Evolutionary conservation across 2,113 vertebrate species (phyloP).

Genomic region (Girardinichthys multiradiatus): DNA sequence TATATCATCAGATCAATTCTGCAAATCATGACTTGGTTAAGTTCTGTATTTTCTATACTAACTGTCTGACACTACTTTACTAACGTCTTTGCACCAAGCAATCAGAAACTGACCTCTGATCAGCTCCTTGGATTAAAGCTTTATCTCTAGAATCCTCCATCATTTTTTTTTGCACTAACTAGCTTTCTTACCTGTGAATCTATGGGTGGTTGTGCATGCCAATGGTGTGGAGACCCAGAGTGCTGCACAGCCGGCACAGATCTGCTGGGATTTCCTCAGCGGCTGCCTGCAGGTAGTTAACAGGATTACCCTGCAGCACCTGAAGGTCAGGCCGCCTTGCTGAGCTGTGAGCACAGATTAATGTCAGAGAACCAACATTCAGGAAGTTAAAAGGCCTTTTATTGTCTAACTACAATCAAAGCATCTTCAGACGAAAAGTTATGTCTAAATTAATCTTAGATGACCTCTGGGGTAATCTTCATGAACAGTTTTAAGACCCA

Average conservation of each 20-base stretch:
- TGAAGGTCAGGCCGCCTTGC: slow-evolving; percentile 71
- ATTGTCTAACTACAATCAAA: not conserved
- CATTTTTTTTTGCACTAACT: fast-evolving
- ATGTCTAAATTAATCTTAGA: no score
- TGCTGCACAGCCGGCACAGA: slow-evolving; percentile 39
- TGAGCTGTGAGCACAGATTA: slow-evolving; percentile 58
- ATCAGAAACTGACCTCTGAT: not conserved
- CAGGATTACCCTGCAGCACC: slow-evolving; percentile 64
- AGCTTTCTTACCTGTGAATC: slow-evolving; percentile 72
- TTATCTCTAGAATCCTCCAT: not conserved
- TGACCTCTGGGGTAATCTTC: no score
- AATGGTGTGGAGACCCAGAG: slow-evolving; percentile 41
- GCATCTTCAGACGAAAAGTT: not conserved
- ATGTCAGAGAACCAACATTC: slow-evolving; percentile 9
- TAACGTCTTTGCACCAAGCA: not conserved
- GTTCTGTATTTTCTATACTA: no score
- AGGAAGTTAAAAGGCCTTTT: not conserved
- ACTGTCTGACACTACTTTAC: not conserved
- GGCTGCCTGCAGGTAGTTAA: slow-evolving; percentile 44
- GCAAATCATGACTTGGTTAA: no score
- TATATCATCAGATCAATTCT: not conserved
- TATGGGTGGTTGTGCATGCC: slow-evolving; percentile 71
- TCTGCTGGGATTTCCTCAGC: slow-evolving; percentile 52
- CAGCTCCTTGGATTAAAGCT: not conserved
- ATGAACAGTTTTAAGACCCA: no score